Conservation (phyloP, 37 sponge, comb jelly and placozoan genomes). For the Cladorhizidae sp. region DNA sequence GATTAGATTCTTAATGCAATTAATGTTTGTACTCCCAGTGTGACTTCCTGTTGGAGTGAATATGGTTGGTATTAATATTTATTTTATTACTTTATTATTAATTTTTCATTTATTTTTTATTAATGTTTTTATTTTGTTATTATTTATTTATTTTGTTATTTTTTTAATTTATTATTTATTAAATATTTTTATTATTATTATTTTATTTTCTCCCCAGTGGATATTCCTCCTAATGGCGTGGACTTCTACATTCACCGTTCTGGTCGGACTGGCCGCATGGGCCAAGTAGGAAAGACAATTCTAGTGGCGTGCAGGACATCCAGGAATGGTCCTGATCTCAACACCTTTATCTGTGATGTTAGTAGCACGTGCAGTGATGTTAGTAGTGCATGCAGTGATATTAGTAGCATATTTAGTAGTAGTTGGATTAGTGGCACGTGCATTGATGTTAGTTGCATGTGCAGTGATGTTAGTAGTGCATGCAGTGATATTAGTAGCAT, state of each 20-base stretch:
- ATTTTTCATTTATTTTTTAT: neutral
- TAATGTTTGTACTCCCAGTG: too few relatives aligned
- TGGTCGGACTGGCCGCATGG: slow-evolving; percentile 58
- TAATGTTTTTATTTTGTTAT: neutral
- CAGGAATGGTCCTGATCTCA: neutral
- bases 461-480: too few relatives aligned
- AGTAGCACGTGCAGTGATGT: slow-evolving; percentile 4
- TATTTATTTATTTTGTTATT: neutral
- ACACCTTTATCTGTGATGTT: neutral
- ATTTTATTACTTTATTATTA: neutral
- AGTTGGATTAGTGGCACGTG: too few relatives aligned
- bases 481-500: too few relatives aligned
- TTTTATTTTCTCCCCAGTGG: slow-evolving; percentile 10
- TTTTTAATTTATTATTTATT: neutral
- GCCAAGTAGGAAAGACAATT: slow-evolving; percentile 32
- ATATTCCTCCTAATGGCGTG: slow-evolving; percentile 53
- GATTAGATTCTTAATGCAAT: too few relatives aligned
- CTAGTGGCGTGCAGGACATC: neutral
- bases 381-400: too few relatives aligned
- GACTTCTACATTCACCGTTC: slow-evolving; percentile 68
- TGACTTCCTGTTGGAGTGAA: too few relatives aligned
- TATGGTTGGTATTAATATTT: neutral
- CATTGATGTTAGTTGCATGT: too few relatives aligned
- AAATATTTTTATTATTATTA: neutral
- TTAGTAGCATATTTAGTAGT: too few relatives aligned